phyloP scores from a whole-genome alignment of 1,140 invertebrate species.

The Orussus abietinus region DNA sequence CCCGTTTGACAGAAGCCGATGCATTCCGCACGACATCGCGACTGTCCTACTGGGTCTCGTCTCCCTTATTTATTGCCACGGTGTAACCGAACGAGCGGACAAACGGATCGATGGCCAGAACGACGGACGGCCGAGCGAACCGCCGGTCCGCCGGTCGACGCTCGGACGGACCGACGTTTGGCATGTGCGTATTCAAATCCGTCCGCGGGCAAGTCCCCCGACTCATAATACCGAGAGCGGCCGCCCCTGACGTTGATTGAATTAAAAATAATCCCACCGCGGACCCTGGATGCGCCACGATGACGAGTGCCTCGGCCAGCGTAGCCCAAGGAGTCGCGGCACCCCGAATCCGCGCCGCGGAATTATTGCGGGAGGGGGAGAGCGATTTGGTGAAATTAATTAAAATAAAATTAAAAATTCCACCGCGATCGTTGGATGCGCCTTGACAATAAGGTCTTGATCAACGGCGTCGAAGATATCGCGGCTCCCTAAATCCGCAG shows the following conservation, averaged over 20 bases:
- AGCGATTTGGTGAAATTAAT: no score
- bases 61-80: conserved; percentile 47
- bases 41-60: conserved; percentile 43
- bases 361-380: no score
- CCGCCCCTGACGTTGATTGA: conserved; percentile 28
- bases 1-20: conserved; percentile 37
- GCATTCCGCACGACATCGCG: conserved; percentile 47
- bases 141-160: conserved; percentile 19
- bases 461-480: no score
- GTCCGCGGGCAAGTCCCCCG: conserved; percentile 12
- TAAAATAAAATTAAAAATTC: no score
- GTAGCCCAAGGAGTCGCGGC: no score
- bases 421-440: no score
- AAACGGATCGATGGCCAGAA: conserved; percentile 31
- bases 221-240: conserved; percentile 6
- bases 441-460: no score
- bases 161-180: conserved; percentile 29
- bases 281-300: no score
- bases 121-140: conserved; percentile 1
- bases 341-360: no score
- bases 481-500: no score
- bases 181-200: conserved; percentile 44
- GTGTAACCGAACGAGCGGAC: conserved; percentile 13
- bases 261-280: conserved; percentile 30
- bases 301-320: no score